phyloP scores from a whole-genome alignment of 2,888 invertebrate species.

The Blastobasis adustella region DNA sequence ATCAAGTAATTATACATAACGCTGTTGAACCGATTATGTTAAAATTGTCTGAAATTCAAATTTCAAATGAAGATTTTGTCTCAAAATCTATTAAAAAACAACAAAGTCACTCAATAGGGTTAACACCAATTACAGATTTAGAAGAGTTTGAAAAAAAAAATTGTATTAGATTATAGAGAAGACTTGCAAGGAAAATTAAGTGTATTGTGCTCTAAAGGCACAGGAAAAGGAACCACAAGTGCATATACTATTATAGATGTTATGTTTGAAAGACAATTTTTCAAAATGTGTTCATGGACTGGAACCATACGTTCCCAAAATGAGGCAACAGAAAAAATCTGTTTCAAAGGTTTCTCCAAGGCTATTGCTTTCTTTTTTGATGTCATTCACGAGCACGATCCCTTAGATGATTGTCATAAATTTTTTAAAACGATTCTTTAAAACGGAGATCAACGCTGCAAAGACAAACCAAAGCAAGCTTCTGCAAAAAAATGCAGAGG shows the following conservation, averaged over 20 bases:
- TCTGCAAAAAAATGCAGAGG: too few species aligned
- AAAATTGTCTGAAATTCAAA: conserved; percentile 4
- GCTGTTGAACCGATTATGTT: conserved; percentile 1
- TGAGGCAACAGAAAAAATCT: conserved; percentile 2
- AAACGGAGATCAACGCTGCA: too few species aligned
- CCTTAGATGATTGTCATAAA: neutral
- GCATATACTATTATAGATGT: conserved; percentile 1
- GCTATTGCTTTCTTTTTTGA: conserved; percentile 3
- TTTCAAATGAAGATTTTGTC: conserved; percentile 4
- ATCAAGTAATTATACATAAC: conserved; percentile 4
- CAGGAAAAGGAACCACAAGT: conserved; percentile 3
- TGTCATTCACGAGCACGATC: conserved; percentile 2
- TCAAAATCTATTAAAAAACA: conserved; percentile 1
- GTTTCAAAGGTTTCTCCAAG: too few species aligned
- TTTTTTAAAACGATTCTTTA: neutral
- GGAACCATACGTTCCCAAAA: too few species aligned
- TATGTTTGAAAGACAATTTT: neutral
- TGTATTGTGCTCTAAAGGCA: conserved; percentile 2
- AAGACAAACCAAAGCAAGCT: too few species aligned
- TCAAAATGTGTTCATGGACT: neutral
- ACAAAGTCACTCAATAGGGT: too few species aligned
- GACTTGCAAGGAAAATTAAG: too few species aligned
- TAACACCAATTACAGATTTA: too few species aligned
- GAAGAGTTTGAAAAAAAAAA: too few species aligned
- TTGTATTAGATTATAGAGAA: too few species aligned